A percentile compares a stretch with the other conserved stretches of the same genome.
phyloP scores from a whole-genome alignment of 2,888 invertebrate genomes.

The Apamea sordens region DNA sequence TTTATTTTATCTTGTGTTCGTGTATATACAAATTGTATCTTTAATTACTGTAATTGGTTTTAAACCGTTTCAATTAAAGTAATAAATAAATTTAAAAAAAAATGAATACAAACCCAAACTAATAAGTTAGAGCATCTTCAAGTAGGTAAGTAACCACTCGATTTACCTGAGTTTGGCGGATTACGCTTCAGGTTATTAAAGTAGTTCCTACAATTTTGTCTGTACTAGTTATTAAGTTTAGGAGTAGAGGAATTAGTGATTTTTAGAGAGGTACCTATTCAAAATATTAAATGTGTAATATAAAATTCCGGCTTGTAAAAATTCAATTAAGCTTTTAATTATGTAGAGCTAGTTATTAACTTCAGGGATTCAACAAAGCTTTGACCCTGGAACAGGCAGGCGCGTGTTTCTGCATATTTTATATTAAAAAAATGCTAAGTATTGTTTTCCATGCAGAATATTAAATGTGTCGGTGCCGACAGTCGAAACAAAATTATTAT shows the following conservation, averaged over 20 bases:
- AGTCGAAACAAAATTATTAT: neutral
- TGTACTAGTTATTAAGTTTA: neutral
- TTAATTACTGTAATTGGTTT: too few species aligned
- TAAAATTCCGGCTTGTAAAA: neutral
- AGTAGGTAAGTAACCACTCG: neutral
- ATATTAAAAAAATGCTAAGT: neutral
- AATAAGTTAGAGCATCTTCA: neutral
- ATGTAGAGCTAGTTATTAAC: neutral
- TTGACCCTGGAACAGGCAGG: neutral
- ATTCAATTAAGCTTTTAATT: neutral
- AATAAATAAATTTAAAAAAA: too few species aligned
- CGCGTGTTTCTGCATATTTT: slow-evolving; percentile 32
- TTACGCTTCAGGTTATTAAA: neutral
- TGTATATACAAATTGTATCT: too few species aligned
- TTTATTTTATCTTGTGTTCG: too few species aligned
- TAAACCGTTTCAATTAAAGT: too few species aligned
- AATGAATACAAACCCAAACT: neutral
- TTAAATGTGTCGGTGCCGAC: too few species aligned
- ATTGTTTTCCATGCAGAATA: neutral
- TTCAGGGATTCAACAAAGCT: neutral
- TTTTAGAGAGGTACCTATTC: too few species aligned
- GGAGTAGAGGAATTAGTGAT: neutral
- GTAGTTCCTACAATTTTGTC: neutral
- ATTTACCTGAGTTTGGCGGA: neutral
- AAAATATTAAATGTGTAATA: neutral